Conservation (phyloP, 2,113 vertebrate species). For the Hyperopisus bebe region DNA sequence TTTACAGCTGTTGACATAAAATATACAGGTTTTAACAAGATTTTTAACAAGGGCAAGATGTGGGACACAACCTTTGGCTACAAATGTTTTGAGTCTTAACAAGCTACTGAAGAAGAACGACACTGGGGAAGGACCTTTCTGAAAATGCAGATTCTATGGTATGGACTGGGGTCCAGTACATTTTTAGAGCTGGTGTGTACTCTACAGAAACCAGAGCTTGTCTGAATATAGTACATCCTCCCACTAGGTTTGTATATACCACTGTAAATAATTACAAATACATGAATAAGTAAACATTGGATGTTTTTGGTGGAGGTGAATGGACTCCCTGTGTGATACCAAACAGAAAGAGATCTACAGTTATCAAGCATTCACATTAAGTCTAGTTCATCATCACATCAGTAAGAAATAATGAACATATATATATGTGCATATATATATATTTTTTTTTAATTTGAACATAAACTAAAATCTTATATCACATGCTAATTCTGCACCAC, state of each 20-base stretch:
- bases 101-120: not conserved
- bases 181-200: conserved; percentile 3
- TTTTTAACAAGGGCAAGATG: conserved; percentile 13
- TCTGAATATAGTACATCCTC: conserved; percentile 16
- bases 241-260: conserved; percentile 15
- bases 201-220: not conserved
- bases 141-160: not conserved
- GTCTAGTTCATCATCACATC: not conserved
- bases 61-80: conserved; percentile 11
- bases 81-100: not conserved
- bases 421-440: not conserved
- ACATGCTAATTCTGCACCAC: not conserved
- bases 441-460: not conserved
- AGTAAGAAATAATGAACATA: not conserved
- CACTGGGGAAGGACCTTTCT: too few relatives aligned
- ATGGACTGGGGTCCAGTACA: not conserved
- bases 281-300: conserved; percentile 11
- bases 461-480: not conserved
- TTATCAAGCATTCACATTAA: not conserved
- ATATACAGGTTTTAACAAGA: conserved; percentile 18
- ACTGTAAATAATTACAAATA: conserved; percentile 17
- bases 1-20: conserved; percentile 16
- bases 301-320: not conserved
- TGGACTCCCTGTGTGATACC: conserved; percentile 5
- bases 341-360: not conserved